Evolutionary conservation across 2,113 vertebrate genomes (phyloP).

Genomic region (Hyaena hyaena): DNA sequence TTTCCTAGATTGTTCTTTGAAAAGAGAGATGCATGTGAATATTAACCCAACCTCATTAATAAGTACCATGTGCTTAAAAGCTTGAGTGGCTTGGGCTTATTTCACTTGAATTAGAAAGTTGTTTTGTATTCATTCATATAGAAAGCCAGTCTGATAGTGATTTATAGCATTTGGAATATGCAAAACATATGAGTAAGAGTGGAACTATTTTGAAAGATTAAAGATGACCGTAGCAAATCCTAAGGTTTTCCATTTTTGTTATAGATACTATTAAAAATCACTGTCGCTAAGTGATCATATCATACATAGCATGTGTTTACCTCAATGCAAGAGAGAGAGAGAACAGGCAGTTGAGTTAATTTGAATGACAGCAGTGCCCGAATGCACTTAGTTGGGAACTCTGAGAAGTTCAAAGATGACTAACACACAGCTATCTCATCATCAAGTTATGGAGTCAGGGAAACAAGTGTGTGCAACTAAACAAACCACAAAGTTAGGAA

Average conservation of each 20-base stretch:
- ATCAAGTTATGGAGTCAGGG: neutral
- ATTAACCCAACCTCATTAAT: slow-evolving; percentile 57
- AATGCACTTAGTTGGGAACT: neutral
- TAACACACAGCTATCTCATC: neutral
- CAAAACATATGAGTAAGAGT: neutral
- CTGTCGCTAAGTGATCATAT: neutral
- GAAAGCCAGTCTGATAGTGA: neutral
- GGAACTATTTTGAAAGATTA: neutral
- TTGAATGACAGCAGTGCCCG: neutral
- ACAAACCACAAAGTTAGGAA: neutral
- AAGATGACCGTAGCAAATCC: neutral
- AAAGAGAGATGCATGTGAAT: slow-evolving; percentile 31
- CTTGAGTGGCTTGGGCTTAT: neutral
- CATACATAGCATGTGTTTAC: neutral
- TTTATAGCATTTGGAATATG: neutral
- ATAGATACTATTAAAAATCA: neutral
- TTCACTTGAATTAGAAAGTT: neutral
- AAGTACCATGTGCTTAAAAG: neutral
- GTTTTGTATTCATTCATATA: neutral
- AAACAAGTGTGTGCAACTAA: neutral
- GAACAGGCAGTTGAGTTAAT: neutral
- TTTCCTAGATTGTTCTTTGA: slow-evolving; percentile 4
- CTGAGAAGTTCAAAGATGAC: neutral
- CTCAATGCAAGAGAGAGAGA: neutral
- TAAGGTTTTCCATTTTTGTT: neutral